Evolutionary conservation across 2,797 vertebrate genomes (phyloP).

Genomic region (Trematomus bernacchii): DNA sequence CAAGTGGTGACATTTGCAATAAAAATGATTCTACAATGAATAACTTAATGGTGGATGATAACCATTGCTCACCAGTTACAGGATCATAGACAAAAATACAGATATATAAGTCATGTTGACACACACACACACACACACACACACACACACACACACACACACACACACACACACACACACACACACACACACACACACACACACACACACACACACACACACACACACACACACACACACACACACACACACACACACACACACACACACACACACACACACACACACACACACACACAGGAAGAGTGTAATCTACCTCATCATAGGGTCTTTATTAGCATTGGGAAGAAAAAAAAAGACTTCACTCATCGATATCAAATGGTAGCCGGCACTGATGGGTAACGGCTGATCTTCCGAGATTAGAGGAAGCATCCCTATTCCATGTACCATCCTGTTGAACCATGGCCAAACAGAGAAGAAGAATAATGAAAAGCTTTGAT

Average conservation of each 20-base stretch:
- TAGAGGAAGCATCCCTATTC: constrained; percentile 15
- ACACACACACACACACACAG: too few relatives aligned
- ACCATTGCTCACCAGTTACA: not conserved
- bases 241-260: not conserved
- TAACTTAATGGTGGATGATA: not conserved
- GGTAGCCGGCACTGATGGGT: constrained; percentile 14
- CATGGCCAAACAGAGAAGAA: constrained; percentile 29
- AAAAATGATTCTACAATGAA: not conserved
- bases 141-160: too few relatives aligned
- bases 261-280: too few relatives aligned
- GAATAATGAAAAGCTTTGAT: constrained; percentile 53
- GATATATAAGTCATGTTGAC: not conserved
- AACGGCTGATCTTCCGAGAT: constrained; percentile 36
- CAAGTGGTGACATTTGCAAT: not conserved
- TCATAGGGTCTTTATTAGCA: constrained; percentile 25
- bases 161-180: too few relatives aligned
- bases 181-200: not conserved
- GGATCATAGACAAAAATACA: not conserved
- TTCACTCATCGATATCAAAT: constrained; percentile 39
- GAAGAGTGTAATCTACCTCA: too few relatives aligned
- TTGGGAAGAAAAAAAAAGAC: constrained; percentile 11
- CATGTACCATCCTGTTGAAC: constrained; percentile 23
- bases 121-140: not conserved
- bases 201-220: too few relatives aligned
- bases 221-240: not conserved